These are phyloP conservation scores for Lophura nycthemera DNA, from an alignment of 2,113 vertebrate species.

Conservation along the genomic window DNA sequence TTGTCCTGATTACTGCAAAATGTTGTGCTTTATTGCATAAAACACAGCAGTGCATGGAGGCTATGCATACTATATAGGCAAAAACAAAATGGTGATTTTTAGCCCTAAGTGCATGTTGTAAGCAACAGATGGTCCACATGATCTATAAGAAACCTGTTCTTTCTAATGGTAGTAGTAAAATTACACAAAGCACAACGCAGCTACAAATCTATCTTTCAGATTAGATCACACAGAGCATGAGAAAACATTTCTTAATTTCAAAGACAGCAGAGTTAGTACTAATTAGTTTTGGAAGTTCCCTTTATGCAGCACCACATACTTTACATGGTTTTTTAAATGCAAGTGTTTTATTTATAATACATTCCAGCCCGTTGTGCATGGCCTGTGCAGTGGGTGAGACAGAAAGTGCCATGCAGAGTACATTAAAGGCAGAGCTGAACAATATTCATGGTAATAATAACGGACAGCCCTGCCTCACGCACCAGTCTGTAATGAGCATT, in stretches of 20 bases:
- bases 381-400: neutral
- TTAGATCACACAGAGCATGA: neutral
- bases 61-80: neutral
- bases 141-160: neutral
- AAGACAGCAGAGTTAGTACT: neutral
- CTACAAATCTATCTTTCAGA: neutral
- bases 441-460: neutral
- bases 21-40: neutral
- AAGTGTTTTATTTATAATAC: neutral
- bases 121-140: neutral
- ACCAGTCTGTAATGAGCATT: neutral
- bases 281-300: neutral
- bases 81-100: neutral
- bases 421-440: neutral
- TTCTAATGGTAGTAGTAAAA: neutral
- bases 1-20: neutral
- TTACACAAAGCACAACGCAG: neutral
- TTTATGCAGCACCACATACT: neutral
- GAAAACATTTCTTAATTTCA: conserved; percentile 1
- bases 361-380: neutral
- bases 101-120: neutral
- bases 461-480: neutral
- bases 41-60: neutral
- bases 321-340: neutral
- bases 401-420: neutral